Evolutionary conservation across 2,113 vertebrate species (phyloP), one percentile per base, ranked within the genome.

Genomic region (Charadrius vociferus): DNA sequence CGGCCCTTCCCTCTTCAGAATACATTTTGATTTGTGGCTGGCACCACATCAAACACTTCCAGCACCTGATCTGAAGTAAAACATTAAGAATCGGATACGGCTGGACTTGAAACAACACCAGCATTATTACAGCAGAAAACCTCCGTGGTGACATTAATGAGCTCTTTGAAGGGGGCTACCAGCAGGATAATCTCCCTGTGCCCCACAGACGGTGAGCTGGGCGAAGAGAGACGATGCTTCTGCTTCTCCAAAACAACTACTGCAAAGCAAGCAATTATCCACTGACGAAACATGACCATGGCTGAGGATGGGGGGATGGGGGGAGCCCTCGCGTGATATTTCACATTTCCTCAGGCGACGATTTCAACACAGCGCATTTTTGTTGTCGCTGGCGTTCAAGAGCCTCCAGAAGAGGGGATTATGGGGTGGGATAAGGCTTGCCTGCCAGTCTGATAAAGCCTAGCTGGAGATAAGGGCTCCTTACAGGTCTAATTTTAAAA

Each of bases 401-500:
- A 77, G 65, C n/a, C 81, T 89, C 71, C 81, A 95, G 75, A 96
- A 97, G 95, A 95, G 82, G 93, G 93, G 95, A 95, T 96, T 96
- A 96, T 0, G 0, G 27, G 4, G 7, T 68, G 50, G 61, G 77
- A 92, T 95, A 95, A 97, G 86, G 49, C 49, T 86, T 62, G 68
- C n/a, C 66, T 89, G 87, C n/a, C 74, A 0, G 21, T 61, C 49
- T 95, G 93, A 95, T 95, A 97, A 91, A 75, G 67, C 29, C 22
- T 68, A 43, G 53, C 50, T 91, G 56, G 58, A 88, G 97, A 98
- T 94, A 97, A 96, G 56, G 62, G 34, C 65, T 94, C 43, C 78
- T 93, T 78, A 85, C 9, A 62, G 45, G 47, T 95, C 93, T 97
- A 91, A 97, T 94, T 97, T 97, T 96, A 97, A 95, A 92, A 87